A percentile compares a stretch with the other conserved stretches of the same genome.
These are phyloP conservation scores for Drosophila busckii DNA, from an alignment of 1,140 invertebrate species.

Conservation along the genomic window DNA sequence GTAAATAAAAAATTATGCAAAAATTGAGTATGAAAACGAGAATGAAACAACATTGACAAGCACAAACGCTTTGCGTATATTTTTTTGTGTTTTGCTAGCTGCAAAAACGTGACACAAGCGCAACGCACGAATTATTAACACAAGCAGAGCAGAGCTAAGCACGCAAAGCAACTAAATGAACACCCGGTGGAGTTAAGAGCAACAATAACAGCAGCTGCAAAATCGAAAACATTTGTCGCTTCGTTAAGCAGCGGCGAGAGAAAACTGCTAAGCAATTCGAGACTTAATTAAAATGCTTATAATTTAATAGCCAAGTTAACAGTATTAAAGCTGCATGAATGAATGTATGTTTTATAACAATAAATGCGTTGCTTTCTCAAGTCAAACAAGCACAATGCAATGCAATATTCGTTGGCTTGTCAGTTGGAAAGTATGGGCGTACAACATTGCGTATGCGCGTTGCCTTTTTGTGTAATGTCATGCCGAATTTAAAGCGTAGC, in stretches of 20 bases:
- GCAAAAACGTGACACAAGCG: constrained; percentile 67
- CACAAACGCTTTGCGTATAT: constrained; percentile 47
- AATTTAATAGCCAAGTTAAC: too few species aligned
- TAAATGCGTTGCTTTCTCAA: constrained; percentile 10
- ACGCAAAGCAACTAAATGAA: constrained; percentile 42
- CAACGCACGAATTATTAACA: constrained; percentile 73
- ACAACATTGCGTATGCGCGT: constrained; percentile 63
- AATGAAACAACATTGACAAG: constrained; percentile 33
- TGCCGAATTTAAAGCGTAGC: constrained; percentile 17
- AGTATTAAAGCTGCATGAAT: too few species aligned
- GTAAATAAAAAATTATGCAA: constrained; percentile 48
- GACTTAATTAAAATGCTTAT: constrained; percentile 48
- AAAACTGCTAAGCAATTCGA: constrained; percentile 67
- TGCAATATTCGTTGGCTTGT: constrained; percentile 43
- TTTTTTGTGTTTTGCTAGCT: constrained; percentile 43
- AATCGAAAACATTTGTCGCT: constrained; percentile 70
- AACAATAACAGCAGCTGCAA: constrained; percentile 27
- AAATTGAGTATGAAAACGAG: constrained; percentile 51
- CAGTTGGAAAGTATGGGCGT: constrained; percentile 46
- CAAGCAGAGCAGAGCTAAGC: constrained; percentile 23
- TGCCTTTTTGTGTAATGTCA: constrained; percentile 18
- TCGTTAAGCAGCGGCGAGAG: constrained; percentile 75
- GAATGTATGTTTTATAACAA: constrained; percentile 12
- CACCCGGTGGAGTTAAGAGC: constrained; percentile 60
- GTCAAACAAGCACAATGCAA: not conserved